Evolutionary conservation across 2,888 invertebrate species (phyloP), one percentile per base, ranked within the genome.

Genomic region (Leucoptera coffeella): DNA sequence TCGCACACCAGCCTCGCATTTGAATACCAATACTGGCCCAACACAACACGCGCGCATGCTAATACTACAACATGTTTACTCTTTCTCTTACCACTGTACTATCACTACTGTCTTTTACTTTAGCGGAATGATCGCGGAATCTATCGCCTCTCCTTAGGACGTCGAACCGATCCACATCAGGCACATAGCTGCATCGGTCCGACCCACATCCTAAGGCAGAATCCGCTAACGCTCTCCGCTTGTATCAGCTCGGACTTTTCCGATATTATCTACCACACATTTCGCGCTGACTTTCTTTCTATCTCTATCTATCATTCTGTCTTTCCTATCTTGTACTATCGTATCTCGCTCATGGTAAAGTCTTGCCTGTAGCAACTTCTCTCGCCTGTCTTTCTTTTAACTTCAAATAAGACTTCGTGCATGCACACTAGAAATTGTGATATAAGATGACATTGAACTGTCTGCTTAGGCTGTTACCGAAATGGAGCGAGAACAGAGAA

Each of bases 1-100:
- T 58, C 30, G 12, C 5, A 59, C 62, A 60, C 65, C 64, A 67
- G 60, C 62, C 65, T 65, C 71, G 77, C 78, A 79, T 79, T 79
- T 79, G 79, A 79, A 79, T 79, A 79, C 79, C 79, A 79, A 79
- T 78, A 77, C 77, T 69, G 54, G 56, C 53, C 51, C 56, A 50
- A 67, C 69, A 64, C 59, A 51, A 67, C 65, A 67, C 65, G 62
- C 64, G 71, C 65, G 67, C 69, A 67, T 67, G 67, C 55, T 55
- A 50, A 43, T 50, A 56, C 53, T 48, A 64, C 64, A 7, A 17
- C 6, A 9, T 17, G 9, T 9, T 62, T 65, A 67, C 64, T 56
- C 54, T 60, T 28, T 29, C 31, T 27, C 28, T 29, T 57, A 59
- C 49, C 59, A 69, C 67, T 65, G 62, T 58, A 62, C 62, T 62